Conservation (phyloP, 1,140 invertebrate species). For the Capitella teleta region DNA sequence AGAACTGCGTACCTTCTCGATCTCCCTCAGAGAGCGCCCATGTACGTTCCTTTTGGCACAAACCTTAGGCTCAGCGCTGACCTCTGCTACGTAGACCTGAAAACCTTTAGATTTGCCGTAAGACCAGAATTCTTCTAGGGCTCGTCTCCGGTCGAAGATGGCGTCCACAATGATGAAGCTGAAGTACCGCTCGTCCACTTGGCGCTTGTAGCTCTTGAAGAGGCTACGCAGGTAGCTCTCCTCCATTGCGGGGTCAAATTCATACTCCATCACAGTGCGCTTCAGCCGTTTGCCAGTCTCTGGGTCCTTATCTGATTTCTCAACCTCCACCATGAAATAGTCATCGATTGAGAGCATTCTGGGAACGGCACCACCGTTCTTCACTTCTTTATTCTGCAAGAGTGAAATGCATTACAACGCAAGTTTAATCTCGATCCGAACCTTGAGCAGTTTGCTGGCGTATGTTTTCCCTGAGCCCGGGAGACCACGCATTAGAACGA, state of each 20-base stretch:
- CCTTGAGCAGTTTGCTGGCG: conserved; percentile 76
- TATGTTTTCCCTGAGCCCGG: conserved; percentile 83
- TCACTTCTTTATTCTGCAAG: conserved; percentile 59
- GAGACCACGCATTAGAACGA: conserved; percentile 76
- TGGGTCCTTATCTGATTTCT: conserved; percentile 62
- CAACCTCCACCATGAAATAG: conserved; percentile 86
- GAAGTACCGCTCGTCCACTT: conserved; percentile 80
- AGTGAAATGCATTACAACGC: background rate
- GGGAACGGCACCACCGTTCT: conserved; percentile 64
- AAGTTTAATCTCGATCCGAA: conserved; percentile 20
- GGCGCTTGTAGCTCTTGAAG: conserved; percentile 83
- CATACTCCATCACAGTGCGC: conserved; percentile 70
- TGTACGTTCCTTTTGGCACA: conserved; percentile 78
- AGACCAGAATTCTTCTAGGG: conserved; percentile 77
- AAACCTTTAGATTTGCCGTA: conserved; percentile 78
- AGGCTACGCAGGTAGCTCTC: conserved; percentile 67
- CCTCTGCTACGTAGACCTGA: conserved; percentile 79
- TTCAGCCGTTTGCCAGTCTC: conserved; percentile 64
- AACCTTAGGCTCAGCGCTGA: conserved; percentile 62
- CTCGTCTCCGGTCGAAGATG: conserved; percentile 53
- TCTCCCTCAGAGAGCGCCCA: conserved; percentile 63
- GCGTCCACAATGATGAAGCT: conserved; percentile 85
- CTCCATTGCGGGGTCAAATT: conserved; percentile 78
- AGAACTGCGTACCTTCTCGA: conserved; percentile 48
- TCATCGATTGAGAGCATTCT: conserved; percentile 88